Base-by-base conservation (phyloP, 2,888 invertebrate genomes). In the Bombylius discolor region DNA sequence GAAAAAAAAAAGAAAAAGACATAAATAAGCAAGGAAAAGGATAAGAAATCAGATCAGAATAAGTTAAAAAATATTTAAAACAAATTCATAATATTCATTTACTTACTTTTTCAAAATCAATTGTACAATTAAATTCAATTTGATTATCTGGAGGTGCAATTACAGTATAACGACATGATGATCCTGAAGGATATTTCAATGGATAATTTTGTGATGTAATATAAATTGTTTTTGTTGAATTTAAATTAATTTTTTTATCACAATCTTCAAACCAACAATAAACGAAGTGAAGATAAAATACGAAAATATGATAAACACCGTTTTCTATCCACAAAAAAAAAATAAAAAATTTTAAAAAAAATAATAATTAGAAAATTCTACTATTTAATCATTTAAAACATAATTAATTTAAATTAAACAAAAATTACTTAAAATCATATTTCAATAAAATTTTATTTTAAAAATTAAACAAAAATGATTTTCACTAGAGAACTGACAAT, bases 141-240 rank as follows among this genome's bases (percentile, higher is more conserved):
- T 62, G 59, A 53, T 68, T 60, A 57, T 70, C 68, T 13, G 57
- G 1, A 0, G 72, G 71, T 3, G 70, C 71, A 4, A 56, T 57
- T 42, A 72, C 60, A 13, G 58, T 63, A 56, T 73, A 73, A 12
- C 71, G 70, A 55, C 73, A 73, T 14, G 72, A 70, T 2, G 68
- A 61, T 39, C 67, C 59, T 0, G 65, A 33, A 6, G 66, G 66
- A 63, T 73, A 73, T 12, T 55, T 58, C 1, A 44, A 32, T 31
- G 69, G 67, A 59, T 68, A 72, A 52, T 64, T 62, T 11, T 72
- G 72, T 5, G 72, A 73, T 51, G 69, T 61, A 4, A 72, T 31
- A 53, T 64, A 64, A 6, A 65, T 60, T 6, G 57, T 49, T 7
- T 50, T 31, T 5, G 68, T 66, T 8, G 53, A 12, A 0, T 53